A percentile compares a stretch with the other conserved stretches of the same genome.
phyloP scores from a whole-genome alignment of 1,140 invertebrate genomes.

The Homarus americanus region DNA sequence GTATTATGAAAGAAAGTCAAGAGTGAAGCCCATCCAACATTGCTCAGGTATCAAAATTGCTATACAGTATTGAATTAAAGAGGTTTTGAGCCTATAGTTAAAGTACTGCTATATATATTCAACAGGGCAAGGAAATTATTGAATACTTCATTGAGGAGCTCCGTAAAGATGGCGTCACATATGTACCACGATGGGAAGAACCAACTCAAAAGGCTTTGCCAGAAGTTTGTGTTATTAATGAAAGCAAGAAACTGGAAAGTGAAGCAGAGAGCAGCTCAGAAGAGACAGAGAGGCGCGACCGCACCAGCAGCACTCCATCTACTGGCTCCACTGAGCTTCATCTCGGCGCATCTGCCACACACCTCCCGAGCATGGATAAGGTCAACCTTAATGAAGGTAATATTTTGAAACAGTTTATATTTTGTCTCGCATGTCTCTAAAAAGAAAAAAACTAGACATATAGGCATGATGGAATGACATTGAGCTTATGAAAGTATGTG shows the following conservation, averaged over 20 bases:
- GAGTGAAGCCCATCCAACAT: no score
- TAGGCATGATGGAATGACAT: no score
- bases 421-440: neutral
- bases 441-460: no score
- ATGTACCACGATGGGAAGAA: conserved; percentile 77
- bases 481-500: no score
- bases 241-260: conserved; percentile 78
- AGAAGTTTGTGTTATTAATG: conserved; percentile 77
- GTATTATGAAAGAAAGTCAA: no score
- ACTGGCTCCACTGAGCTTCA: conserved; percentile 74
- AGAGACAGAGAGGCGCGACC: conserved; percentile 28
- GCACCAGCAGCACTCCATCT: conserved; percentile 56
- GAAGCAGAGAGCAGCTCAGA: conserved; percentile 61
- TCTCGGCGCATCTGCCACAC: conserved; percentile 76
- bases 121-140: conserved; percentile 95
- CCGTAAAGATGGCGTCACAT: conserved; percentile 88
- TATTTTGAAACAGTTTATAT: neutral
- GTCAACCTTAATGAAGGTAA: conserved; percentile 58
- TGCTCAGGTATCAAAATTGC: no score
- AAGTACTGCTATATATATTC: no score
- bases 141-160: conserved; percentile 93
- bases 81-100: no score
- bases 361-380: conserved; percentile 46
- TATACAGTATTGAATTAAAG: no score
- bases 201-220: conserved; percentile 13